Percentiles rank a stretch among this genome's conserved stretches.
phyloP scores from a whole-genome alignment of 2,797 vertebrate genomes.

The Characodon lateralis region DNA sequence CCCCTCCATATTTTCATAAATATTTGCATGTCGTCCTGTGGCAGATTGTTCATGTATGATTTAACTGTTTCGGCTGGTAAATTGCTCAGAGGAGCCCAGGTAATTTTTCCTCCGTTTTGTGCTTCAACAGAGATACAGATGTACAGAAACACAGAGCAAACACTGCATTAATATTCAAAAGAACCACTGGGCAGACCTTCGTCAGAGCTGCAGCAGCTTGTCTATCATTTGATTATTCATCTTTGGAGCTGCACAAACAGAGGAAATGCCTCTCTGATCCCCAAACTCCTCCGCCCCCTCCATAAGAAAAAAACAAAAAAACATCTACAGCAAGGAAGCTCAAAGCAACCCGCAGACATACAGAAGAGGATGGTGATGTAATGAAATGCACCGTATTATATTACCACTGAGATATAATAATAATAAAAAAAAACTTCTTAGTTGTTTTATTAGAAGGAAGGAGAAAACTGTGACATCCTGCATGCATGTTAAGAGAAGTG shows the following conservation, averaged over 20 bases:
- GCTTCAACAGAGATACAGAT: conserved; percentile 23
- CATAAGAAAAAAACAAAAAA: neutral
- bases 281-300: neutral
- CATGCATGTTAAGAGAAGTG: conserved; percentile 5
- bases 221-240: conserved; percentile 56
- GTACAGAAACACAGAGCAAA: conserved; percentile 28
- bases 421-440: conserved; percentile 22
- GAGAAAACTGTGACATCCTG: conserved; percentile 14
- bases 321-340: neutral
- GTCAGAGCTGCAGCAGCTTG: conserved; percentile 55
- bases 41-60: conserved; percentile 32
- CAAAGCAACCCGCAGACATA: neutral
- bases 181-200: conserved; percentile 50
- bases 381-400: conserved; percentile 9
- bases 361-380: neutral
- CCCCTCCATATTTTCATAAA: conserved; percentile 9
- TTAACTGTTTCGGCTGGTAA: conserved; percentile 46
- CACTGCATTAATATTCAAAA: conserved; percentile 61
- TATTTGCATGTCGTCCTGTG: conserved; percentile 9
- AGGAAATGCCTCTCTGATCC: conserved; percentile 41
- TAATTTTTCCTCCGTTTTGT: conserved; percentile 33
- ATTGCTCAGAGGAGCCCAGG: conserved; percentile 39
- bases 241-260: conserved; percentile 33
- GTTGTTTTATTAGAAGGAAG: conserved; percentile 20
- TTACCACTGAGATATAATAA: conserved; percentile 31